phyloP scores from a whole-genome alignment of 92 coral and sea anemone genomes.

The Zoanthus gigantus region DNA sequence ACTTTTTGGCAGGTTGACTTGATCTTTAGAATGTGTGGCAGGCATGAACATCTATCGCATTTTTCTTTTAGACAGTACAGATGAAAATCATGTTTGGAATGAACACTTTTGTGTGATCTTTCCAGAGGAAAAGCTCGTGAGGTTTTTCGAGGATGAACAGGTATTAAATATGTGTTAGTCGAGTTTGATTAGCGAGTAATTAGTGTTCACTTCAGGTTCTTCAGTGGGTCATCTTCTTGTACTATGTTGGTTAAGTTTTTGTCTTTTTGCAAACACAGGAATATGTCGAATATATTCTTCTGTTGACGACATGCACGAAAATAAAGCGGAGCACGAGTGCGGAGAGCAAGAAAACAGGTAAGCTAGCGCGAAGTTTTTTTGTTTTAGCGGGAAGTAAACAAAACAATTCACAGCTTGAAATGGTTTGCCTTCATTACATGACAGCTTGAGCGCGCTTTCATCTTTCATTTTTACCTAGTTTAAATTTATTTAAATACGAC shows the following conservation, averaged over 20 bases:
- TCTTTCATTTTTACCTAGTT: not conserved
- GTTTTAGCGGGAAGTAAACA: not conserved
- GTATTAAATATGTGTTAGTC: slow-evolving; percentile 14
- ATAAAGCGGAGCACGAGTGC: not conserved
- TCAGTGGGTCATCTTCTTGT: no score
- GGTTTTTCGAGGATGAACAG: slow-evolving; percentile 65
- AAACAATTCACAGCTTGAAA: not conserved
- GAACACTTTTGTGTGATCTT: slow-evolving; percentile 70
- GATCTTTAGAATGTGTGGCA: no score
- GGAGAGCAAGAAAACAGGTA: slow-evolving; percentile 1
- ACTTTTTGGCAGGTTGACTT: not conserved
- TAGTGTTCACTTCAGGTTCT: not conserved
- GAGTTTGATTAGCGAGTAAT: not conserved
- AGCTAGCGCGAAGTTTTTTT: not conserved
- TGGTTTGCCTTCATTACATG: slow-evolving; percentile 4
- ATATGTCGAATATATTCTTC: slow-evolving; percentile 3
- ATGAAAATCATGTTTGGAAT: slow-evolving; percentile 65
- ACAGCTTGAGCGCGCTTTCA: not conserved
- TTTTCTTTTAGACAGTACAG: slow-evolving; percentile 31
- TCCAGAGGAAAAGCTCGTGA: slow-evolving; percentile 59
- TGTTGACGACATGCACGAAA: not conserved
- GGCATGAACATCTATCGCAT: not conserved
- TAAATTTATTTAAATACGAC: not conserved
- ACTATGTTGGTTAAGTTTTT: not conserved
- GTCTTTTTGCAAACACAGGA: slow-evolving; percentile 19